Conservation (phyloP, 2,113 vertebrate species). For the Cynopterus brachyotis region DNA sequence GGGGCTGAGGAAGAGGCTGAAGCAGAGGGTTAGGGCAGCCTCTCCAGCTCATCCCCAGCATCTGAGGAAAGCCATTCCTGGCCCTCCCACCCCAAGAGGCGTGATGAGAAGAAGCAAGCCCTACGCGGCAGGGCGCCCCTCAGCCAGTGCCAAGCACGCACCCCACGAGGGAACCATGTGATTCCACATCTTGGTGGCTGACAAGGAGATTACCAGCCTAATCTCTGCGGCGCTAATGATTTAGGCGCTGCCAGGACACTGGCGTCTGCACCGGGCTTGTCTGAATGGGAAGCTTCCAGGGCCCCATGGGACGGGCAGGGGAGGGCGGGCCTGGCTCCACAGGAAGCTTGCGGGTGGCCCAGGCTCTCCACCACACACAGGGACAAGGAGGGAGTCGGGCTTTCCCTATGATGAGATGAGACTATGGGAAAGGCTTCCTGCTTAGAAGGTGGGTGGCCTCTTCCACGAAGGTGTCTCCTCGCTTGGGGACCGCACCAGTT, state of each 20-base stretch:
- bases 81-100: not conserved
- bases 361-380: not conserved
- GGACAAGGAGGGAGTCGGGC: not conserved
- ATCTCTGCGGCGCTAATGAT: slow-evolving; percentile 56
- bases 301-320: not conserved
- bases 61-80: not conserved
- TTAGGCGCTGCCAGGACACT: slow-evolving; percentile 64
- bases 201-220: slow-evolving; percentile 63
- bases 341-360: slow-evolving; percentile 53
- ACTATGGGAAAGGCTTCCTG: not conserved
- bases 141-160: fast-evolving
- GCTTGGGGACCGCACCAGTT: not conserved
- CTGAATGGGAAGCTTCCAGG: slow-evolving; percentile 20
- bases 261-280: not conserved
- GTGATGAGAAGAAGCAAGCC: fast-evolving
- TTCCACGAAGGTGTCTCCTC: not conserved
- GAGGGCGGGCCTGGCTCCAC: not conserved
- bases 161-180: not conserved
- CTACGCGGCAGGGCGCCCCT: not conserved
- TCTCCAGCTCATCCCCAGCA: not conserved
- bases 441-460: not conserved
- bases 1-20: not conserved
- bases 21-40: not conserved
- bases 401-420: not conserved
- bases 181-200: not conserved